These are phyloP conservation scores for Zaprionus lineosus DNA, from an alignment of 2,888 invertebrate genomes.

Conservation along the genomic window DNA sequence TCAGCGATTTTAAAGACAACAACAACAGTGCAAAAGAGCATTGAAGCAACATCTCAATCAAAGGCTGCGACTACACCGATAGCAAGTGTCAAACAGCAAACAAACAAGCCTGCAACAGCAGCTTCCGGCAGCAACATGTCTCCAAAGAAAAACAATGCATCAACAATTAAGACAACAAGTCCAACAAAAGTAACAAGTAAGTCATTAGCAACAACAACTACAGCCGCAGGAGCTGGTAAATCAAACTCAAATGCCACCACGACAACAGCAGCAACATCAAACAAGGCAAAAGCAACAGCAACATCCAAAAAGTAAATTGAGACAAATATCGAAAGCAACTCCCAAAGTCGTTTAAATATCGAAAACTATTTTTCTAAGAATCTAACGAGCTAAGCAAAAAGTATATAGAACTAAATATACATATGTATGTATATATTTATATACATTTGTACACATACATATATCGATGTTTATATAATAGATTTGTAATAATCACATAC, in stretches of 20 bases:
- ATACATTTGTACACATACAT: conserved; percentile 8
- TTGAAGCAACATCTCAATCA: conserved; percentile 10
- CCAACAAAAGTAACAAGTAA: conserved; percentile 47
- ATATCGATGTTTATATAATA: conserved; percentile 24
- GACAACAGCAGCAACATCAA: conserved; percentile 25
- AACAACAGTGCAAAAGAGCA: not conserved
- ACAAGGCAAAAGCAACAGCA: conserved; percentile 16
- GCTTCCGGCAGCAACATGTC: conserved; percentile 32
- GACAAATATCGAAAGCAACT: conserved; percentile 48
- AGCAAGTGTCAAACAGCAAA: conserved; percentile 16
- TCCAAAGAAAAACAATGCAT: conserved; percentile 26
- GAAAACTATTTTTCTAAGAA: conserved; percentile 66
- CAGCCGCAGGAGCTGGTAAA: too few species aligned
- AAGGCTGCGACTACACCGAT: conserved; percentile 12
- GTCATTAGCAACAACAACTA: conserved; percentile 22
- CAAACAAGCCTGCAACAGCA: conserved; percentile 21
- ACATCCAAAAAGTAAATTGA: conserved; percentile 32
- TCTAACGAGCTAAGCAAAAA: conserved; percentile 43
- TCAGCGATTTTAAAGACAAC: conserved; percentile 5
- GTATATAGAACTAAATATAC: conserved; percentile 4
- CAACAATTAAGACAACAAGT: conserved; percentile 41
- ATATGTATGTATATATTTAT: conserved; percentile 8
- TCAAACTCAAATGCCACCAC: not conserved
- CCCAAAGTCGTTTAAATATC: conserved; percentile 32
- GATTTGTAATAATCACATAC: not conserved